Evolutionary conservation across 23 tunicate genomes (phyloP).

Genomic region (Trididemnum nubilum): DNA sequence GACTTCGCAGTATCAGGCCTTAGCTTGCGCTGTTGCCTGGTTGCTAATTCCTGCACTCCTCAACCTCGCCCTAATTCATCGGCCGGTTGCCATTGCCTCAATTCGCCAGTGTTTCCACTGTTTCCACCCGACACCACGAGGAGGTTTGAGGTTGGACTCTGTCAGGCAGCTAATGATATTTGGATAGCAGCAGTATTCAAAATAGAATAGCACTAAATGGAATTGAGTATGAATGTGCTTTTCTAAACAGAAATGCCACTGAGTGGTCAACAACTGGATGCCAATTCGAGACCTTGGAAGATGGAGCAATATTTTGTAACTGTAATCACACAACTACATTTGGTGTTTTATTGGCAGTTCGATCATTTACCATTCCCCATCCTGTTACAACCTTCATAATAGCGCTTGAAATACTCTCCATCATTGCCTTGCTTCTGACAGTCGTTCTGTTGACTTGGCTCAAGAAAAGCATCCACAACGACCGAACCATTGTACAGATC

Average conservation of each 20-base stretch:
- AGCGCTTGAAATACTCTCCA: slow-evolving; percentile 32
- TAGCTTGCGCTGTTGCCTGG: too few species aligned
- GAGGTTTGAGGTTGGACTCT: too few species aligned
- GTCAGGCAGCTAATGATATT: too few species aligned
- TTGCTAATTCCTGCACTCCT: too few species aligned
- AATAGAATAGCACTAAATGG: neutral
- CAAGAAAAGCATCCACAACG: slow-evolving; percentile 39
- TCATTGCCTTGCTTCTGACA: slow-evolving; percentile 43
- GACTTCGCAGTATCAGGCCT: too few species aligned
- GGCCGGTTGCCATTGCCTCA: too few species aligned
- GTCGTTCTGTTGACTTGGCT: slow-evolving; percentile 36
- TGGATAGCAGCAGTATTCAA: too few species aligned
- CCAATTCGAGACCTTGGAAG: neutral
- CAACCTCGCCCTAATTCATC: too few species aligned
- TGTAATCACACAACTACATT: slow-evolving; percentile 78
- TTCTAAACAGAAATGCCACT: neutral
- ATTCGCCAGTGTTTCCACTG: too few species aligned
- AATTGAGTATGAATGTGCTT: slow-evolving; percentile 14
- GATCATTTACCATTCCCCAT: slow-evolving; percentile 44
- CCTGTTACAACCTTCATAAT: slow-evolving; percentile 24
- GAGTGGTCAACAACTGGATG: slow-evolving; percentile 57
- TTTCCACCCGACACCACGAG: too few species aligned
- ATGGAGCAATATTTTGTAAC: slow-evolving; percentile 10
- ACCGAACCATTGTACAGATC: slow-evolving; percentile 52
- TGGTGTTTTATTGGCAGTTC: slow-evolving; percentile 60